Evolutionary conservation across 2,797 vertebrate genomes (phyloP).

Genomic region (Delichon dasypus): DNA sequence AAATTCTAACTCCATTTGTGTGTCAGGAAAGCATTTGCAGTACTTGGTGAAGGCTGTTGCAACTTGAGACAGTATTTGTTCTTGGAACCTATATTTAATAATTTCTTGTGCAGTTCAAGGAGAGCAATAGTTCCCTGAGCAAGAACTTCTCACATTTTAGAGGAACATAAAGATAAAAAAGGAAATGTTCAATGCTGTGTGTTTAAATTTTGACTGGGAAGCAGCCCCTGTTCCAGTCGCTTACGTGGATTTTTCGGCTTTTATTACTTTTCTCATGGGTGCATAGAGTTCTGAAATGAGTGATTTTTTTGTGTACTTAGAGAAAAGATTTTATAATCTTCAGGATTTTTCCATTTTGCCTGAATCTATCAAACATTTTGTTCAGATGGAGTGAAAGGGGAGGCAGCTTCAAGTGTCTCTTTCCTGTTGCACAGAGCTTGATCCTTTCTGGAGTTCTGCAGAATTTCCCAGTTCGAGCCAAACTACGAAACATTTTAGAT

Average conservation of each 20-base stretch:
- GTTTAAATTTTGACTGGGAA: neutral
- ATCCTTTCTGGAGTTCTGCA: neutral
- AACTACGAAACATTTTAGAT: conserved; percentile 7
- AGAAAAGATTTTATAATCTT: neutral
- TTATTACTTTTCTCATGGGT: neutral
- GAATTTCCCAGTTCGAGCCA: conserved; percentile 12
- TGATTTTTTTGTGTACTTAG: conserved; percentile 11
- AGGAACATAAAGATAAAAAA: neutral
- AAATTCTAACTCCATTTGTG: neutral
- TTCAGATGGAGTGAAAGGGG: neutral
- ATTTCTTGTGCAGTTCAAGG: neutral
- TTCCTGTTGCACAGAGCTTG: conserved; percentile 5
- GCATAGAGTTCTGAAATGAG: neutral
- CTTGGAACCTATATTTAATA: neutral
- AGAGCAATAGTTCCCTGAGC: neutral
- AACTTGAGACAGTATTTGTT: neutral
- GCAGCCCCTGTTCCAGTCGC: neutral
- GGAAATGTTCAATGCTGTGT: neutral
- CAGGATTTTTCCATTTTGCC: neutral
- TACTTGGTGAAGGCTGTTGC: neutral
- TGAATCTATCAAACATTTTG: neutral
- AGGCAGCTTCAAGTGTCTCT: conserved; percentile 6
- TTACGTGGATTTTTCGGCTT: neutral
- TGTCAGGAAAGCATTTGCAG: neutral
- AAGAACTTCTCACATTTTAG: neutral